Base-by-base conservation (phyloP, 2,797 vertebrate genomes). In the Euphonia xanthogaster region DNA sequence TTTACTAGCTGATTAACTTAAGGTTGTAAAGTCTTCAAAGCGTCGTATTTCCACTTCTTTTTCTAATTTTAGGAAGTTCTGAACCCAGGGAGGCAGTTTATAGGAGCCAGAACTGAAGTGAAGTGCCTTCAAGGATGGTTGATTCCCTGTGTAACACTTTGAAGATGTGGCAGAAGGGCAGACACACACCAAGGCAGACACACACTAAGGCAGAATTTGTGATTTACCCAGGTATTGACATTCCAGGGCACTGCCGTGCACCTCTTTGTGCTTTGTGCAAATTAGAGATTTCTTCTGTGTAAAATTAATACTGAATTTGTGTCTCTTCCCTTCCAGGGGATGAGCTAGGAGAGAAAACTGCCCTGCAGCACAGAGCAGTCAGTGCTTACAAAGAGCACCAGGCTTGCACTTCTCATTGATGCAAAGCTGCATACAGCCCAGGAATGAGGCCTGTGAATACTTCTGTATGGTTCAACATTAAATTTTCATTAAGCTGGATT, bases 61-160 rank as follows among this genome's bases (percentile, higher is more conserved):
- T 14, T 15, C 24, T 7, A 17, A 31, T 71, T 82, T 73, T 48
- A 39, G 44, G 16, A 20, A 60, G 20, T 30, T 65, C 31, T 74
- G 55, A 55, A 51, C 12, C 35, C 30, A n/a, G 39, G 47, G 37
- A 51, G 22, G 42, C 39, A 68, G 40, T 63, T 65, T 13, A 21
- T 7, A 40, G 5, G 27, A 60, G 51, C 28, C 30, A 76, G 57
- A 66, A 54, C 17, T 4, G 4, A 51, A 37, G 44, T 4, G 4
- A 51, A 37, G 44, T 30, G 19, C 22, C 35, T 48, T 54, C 1
- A 0, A 24, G 39, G 45, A 53, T 20, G 55, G 45, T 0, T 8
- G 21, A 14, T 31, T 68, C 54, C 25, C 76, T 76, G 55, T 40
- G 55, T 17, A 40, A 42, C 4, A 21, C 23, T 65, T 8, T 6